Conservation (phyloP, 2,113 vertebrate species). For the Scophthalmus maximus region DNA sequence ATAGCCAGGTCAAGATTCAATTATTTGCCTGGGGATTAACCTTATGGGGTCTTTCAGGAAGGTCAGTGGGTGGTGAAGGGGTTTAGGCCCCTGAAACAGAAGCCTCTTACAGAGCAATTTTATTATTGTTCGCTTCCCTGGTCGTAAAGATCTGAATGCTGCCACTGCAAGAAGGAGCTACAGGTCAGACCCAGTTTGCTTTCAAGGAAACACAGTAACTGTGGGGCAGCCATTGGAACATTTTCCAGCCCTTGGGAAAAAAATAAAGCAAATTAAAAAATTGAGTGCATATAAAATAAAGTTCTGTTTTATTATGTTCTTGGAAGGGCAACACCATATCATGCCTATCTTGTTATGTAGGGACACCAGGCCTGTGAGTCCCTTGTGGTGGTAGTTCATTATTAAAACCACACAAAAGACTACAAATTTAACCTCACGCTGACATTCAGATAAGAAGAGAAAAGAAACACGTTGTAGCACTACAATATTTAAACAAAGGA, state of each 20-base stretch:
- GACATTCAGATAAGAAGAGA: conserved; percentile 10
- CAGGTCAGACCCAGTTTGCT: conserved; percentile 4
- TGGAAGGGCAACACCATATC: conserved; percentile 1
- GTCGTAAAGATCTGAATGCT: conserved; percentile 44
- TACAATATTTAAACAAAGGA: not conserved
- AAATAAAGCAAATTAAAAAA: not conserved
- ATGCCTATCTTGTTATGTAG: not conserved
- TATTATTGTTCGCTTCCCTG: conserved; percentile 39
- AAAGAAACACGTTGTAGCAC: not conserved
- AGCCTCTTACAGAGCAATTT: conserved; percentile 58
- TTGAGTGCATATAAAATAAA: not conserved
- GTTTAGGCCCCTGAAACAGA: conserved; percentile 63
- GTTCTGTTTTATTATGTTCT: not conserved
- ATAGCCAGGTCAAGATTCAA: conserved; percentile 77
- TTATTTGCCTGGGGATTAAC: conserved; percentile 79
- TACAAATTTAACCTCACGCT: not conserved
- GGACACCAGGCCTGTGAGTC: not conserved
- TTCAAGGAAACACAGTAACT: not conserved
- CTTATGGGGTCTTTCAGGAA: conserved; percentile 66
- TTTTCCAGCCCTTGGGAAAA: not conserved
- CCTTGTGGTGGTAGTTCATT: conserved; percentile 11
- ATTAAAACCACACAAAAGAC: conserved; percentile 12
- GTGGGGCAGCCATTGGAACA: not conserved
- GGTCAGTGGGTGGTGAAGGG: conserved; percentile 54
- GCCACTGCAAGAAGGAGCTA: not conserved